These are phyloP conservation scores for Catajapyx aquilonaris DNA, from an alignment of 1,140 invertebrate species.

Conservation along the genomic window DNA sequence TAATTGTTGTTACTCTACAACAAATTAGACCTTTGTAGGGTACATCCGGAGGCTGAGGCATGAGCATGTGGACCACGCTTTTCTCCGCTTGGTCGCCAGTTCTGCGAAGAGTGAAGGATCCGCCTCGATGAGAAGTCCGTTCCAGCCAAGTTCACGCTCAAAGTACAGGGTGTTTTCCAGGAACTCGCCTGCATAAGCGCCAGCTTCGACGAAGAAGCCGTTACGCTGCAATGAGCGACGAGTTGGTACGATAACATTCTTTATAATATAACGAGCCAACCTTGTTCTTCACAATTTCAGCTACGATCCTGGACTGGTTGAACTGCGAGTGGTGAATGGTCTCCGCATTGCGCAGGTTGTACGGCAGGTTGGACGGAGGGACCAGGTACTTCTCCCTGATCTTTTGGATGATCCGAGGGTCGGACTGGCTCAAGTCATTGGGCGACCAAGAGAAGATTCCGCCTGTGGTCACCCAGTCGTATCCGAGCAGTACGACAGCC, in stretches of 20 bases:
- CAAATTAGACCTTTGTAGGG: slow-evolving; percentile 11
- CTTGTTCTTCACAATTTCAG: too few species aligned
- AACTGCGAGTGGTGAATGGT: too few species aligned
- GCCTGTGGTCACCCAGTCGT: too few species aligned
- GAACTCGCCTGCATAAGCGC: slow-evolving; percentile 18
- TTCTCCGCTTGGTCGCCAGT: slow-evolving; percentile 14
- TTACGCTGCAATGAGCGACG: slow-evolving; percentile 5
- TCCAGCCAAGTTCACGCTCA: slow-evolving; percentile 16
- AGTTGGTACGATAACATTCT: not conserved
- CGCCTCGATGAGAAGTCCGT: slow-evolving; percentile 19
- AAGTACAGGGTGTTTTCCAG: slow-evolving; percentile 18
- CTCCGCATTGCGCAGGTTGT: slow-evolving; percentile 14
- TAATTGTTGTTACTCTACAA: too few species aligned
- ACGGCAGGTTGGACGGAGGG: slow-evolving; percentile 11
- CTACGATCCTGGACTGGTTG: too few species aligned
- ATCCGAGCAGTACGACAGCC: too few species aligned
- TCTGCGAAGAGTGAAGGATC: slow-evolving; percentile 14
- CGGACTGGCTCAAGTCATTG: too few species aligned
- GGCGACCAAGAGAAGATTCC: too few species aligned
- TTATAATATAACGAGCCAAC: too few species aligned
- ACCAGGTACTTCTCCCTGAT: slow-evolving; percentile 13
- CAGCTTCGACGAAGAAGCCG: slow-evolving; percentile 20
- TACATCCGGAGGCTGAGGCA: slow-evolving; percentile 12
- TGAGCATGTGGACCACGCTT: slow-evolving; percentile 12
- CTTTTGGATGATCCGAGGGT: slow-evolving; percentile 12